Evolutionary conservation across 1,140 invertebrate species (phyloP).

Genomic region (Tetramorium simillimum): DNA sequence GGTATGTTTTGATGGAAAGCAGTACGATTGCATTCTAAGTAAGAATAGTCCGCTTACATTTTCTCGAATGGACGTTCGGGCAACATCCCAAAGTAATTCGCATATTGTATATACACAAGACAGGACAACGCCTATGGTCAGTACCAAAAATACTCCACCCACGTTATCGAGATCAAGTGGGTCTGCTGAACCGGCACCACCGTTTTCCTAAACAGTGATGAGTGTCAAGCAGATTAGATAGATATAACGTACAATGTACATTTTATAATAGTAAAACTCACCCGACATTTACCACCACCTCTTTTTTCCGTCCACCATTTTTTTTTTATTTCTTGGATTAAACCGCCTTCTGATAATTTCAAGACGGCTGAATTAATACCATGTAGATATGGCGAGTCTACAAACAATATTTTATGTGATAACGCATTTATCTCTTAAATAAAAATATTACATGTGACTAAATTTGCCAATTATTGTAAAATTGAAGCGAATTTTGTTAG

Average conservation of each 20-base stretch:
- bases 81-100: conserved; percentile 79
- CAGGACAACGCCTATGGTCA: conserved; percentile 81
- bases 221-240: not conserved
- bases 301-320: conserved; percentile 95
- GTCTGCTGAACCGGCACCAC: conserved; percentile 82
- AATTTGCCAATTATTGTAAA: not conserved
- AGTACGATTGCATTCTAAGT: not conserved
- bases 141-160: conserved; percentile 88
- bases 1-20: not conserved
- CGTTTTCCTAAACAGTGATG: conserved; percentile 51
- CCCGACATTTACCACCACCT: conserved; percentile 90
- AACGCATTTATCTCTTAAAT: not conserved
- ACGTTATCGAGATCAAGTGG: conserved; percentile 87
- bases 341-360: conserved; percentile 92
- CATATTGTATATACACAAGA: conserved; percentile 73
- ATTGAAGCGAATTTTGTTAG: not conserved
- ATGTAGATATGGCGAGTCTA: conserved; percentile 92
- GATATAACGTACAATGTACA: not conserved
- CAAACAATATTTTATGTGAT: conserved; percentile 60
- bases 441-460: not conserved
- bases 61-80: conserved; percentile 80
- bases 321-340: conserved; percentile 91
- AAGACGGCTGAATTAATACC: conserved; percentile 91
- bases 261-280: conserved; percentile 74
- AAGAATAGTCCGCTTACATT: conserved; percentile 77